These are phyloP conservation scores for Elysia crispata DNA, from an alignment of 2,888 invertebrate species.

Conservation along the genomic window DNA sequence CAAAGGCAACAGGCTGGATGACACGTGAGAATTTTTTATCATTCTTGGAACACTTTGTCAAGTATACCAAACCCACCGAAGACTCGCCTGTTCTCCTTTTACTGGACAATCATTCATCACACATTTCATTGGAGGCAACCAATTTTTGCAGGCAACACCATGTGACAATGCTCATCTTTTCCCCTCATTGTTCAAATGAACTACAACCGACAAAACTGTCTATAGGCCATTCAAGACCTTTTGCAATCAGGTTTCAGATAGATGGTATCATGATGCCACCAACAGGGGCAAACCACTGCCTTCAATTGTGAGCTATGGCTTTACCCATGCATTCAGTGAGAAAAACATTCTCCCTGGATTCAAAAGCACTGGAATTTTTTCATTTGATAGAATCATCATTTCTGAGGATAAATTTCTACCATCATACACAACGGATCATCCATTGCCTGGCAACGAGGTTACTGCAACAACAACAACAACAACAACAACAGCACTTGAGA, in stretches of 20 bases:
- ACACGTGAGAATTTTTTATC: slow-evolving; percentile 36
- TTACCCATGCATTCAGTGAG: slow-evolving; percentile 32
- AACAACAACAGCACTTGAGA: no score
- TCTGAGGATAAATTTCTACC: no score
- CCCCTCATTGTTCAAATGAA: slow-evolving; percentile 45
- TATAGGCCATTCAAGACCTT: slow-evolving; percentile 46
- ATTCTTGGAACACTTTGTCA: slow-evolving; percentile 43
- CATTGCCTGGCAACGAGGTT: no score
- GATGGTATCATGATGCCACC: background rate
- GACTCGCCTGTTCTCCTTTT: slow-evolving; percentile 43
- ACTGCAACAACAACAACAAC: no score
- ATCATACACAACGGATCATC: no score
- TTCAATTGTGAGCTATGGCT: slow-evolving; percentile 13
- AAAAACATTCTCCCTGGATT: slow-evolving; percentile 48
- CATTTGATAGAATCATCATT: no score
- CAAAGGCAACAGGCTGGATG: slow-evolving; percentile 50
- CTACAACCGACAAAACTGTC: slow-evolving; percentile 48
- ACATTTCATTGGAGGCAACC: slow-evolving; percentile 11
- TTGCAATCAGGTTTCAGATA: slow-evolving; percentile 9
- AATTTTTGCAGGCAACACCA: slow-evolving; percentile 21
- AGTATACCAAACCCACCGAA: background rate
- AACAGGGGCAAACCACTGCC: slow-evolving; percentile 40
- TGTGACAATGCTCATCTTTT: slow-evolving; percentile 39
- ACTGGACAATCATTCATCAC: slow-evolving; percentile 34
- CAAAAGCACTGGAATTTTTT: slow-evolving; percentile 31